Evolutionary conservation across 2,797 vertebrate species (phyloP), one percentile per base, ranked within the genome.

Genomic region (Melanogrammus aeglefinus): DNA sequence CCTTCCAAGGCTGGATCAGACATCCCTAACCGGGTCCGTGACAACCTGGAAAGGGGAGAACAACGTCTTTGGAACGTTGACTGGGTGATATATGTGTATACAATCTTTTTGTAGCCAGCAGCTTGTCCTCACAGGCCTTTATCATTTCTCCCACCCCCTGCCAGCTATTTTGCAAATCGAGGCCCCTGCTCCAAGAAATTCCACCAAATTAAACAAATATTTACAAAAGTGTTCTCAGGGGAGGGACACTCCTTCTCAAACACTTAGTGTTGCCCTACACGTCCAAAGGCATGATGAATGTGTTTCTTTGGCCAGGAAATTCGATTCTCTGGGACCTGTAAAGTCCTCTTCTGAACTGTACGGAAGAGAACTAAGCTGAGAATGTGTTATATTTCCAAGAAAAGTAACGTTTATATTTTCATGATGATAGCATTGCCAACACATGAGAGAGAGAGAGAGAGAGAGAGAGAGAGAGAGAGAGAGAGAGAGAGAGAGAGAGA

Each of bases 191-290:
- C 79, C 84, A 87, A 83, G 76, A 76, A 85, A 88, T 90, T 87
- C 85, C 84, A 75, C 76, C 84, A 83, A 86, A 82, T 77, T 80
- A 87, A 86, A 77, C 73, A 90, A 92, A 91, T 90, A 90, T 93
- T 91, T 92, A 87, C 38, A 86, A 77, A 3, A 74, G 66, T 80
- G 80, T 88, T 88, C 85, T 69, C 74, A 70, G 74, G 72, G 63
- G 51, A 41, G 73, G 75, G 80, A 69, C n/a, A 12, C 63, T 27
- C 63, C 63, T 24, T 24, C 18, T 8, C 12, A 27, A 27, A 69
- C 63, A 69, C 57, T 63, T 24, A 24, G 63, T 69, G 3, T 27
- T 69, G 63, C 29, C n/a, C 63, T 8, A 10, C 86, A 70, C 27
- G 39, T 73, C 78, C 75, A 70, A 75, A 76, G 77, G 0, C 0